phyloP scores from a whole-genome alignment of 2,113 vertebrate genomes.

The Myotis yumanensis region DNA sequence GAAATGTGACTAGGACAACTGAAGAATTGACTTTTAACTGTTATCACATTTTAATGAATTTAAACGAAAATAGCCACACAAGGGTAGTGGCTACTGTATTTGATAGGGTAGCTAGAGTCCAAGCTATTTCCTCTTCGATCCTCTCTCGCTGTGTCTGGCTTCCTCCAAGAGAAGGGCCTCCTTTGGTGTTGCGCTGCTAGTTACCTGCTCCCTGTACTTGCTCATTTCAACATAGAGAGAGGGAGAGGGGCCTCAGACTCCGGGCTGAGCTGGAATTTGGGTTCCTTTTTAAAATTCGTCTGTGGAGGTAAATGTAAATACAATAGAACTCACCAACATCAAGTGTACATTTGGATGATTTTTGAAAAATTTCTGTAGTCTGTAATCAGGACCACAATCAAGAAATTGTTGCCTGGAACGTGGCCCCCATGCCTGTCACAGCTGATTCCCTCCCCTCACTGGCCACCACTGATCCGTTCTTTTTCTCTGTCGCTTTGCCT shows the following conservation, averaged over 20 bases:
- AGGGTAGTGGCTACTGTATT: accelerated
- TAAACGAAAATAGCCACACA: background rate
- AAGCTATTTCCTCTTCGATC: background rate
- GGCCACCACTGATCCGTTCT: background rate
- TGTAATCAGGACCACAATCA: background rate
- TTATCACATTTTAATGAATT: background rate
- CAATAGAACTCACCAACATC: background rate
- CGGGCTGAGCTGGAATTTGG: background rate
- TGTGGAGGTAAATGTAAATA: background rate
- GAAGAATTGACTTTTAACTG: background rate
- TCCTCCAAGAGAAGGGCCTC: background rate
- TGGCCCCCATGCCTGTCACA: accelerated
- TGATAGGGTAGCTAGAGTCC: accelerated
- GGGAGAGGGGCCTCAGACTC: background rate
- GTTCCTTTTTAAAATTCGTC: background rate
- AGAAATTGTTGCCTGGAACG: background rate
- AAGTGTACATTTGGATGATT: background rate
- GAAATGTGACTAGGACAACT: background rate
- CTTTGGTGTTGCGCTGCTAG: background rate
- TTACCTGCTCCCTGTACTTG: accelerated
- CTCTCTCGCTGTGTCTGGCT: background rate
- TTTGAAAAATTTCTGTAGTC: background rate
- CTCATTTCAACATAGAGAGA: background rate
- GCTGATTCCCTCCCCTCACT: background rate
- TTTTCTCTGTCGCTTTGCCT: background rate